Evolutionary conservation across 2,113 vertebrate genomes (phyloP).

Genomic region (Stegastes partitus): DNA sequence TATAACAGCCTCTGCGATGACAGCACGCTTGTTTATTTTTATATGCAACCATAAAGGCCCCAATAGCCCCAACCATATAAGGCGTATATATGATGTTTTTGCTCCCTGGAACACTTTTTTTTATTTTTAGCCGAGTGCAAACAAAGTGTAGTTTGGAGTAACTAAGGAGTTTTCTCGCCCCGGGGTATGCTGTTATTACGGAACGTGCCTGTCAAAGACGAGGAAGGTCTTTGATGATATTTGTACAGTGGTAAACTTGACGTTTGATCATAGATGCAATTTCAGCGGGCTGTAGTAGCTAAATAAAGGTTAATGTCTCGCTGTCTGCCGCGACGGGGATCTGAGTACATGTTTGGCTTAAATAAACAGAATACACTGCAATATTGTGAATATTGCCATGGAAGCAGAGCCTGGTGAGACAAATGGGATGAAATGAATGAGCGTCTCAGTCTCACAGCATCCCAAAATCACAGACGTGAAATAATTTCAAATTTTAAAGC

Average conservation of each 20-base stretch:
- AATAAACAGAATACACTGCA: conserved; percentile 35
- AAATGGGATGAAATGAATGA: conserved; percentile 38
- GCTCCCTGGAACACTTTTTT: background rate
- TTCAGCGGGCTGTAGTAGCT: conserved; percentile 11
- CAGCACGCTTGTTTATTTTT: conserved; percentile 79
- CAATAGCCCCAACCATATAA: conserved; percentile 46
- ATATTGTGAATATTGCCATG: conserved; percentile 58
- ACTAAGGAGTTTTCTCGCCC: conserved; percentile 19
- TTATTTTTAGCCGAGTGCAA: conserved; percentile 49
- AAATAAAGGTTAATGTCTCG: conserved; percentile 45
- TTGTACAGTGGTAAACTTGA: conserved; percentile 23
- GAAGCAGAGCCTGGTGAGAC: conserved; percentile 38
- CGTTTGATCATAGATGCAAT: conserved; percentile 21
- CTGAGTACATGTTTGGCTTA: conserved; percentile 14
- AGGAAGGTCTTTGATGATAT: conserved; percentile 5
- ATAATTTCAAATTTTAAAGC: background rate
- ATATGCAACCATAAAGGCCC: conserved; percentile 64
- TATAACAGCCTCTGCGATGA: conserved; percentile 72
- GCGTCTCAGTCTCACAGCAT: conserved; percentile 5
- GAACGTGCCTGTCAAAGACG: conserved; percentile 3
- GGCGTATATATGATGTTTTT: conserved; percentile 43
- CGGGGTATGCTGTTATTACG: conserved; percentile 2
- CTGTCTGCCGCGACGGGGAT: conserved; percentile 9
- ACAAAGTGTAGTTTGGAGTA: conserved; percentile 39
- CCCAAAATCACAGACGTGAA: background rate